These are phyloP conservation scores for Cylloceria caligata DNA, from an alignment of 2,888 invertebrate species.

Conservation along the genomic window DNA sequence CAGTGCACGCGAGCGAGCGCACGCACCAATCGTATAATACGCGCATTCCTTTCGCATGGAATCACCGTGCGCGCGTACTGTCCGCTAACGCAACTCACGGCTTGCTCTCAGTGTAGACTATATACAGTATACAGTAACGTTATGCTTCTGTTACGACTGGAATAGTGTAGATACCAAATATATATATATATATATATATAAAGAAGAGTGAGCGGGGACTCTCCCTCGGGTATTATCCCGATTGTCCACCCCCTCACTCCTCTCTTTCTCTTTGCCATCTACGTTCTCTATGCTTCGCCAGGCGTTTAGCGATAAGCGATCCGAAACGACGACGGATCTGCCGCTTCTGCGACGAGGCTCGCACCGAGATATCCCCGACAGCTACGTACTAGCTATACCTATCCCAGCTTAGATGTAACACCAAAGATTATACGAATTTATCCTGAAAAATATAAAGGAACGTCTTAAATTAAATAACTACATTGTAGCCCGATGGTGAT, in stretches of 20 bases:
- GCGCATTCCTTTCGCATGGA: conserved; percentile 71
- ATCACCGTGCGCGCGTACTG: conserved; percentile 62
- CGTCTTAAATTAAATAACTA: too few relatives aligned
- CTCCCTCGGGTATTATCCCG: conserved; percentile 58
- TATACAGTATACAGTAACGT: conserved; percentile 11
- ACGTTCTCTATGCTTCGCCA: conserved; percentile 45
- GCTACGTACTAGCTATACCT: not conserved
- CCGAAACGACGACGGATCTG: conserved; percentile 60
- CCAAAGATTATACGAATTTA: not conserved
- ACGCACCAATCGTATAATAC: conserved; percentile 65
- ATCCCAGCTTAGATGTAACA: too few relatives aligned
- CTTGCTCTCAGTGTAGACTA: conserved; percentile 13
- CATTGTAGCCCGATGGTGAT: too few relatives aligned
- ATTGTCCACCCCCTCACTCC: conserved; percentile 21
- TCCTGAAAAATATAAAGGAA: too few relatives aligned
- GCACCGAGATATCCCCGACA: conserved; percentile 58
- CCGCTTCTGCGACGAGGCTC: conserved; percentile 47
- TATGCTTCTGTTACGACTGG: conserved; percentile 3
- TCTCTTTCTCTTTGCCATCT: conserved; percentile 11
- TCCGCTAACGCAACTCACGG: conserved; percentile 58
- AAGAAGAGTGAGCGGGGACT: conserved; percentile 47
- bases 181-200: conserved; percentile 44
- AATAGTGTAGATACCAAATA: conserved; percentile 13
- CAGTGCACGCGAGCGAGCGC: conserved; percentile 50
- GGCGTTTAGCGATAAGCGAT: conserved; percentile 67